Percentiles rank a stretch among this genome's conserved stretches.
Conservation (phyloP, 2,888 invertebrate species). For the Ennomos quercinarius region DNA sequence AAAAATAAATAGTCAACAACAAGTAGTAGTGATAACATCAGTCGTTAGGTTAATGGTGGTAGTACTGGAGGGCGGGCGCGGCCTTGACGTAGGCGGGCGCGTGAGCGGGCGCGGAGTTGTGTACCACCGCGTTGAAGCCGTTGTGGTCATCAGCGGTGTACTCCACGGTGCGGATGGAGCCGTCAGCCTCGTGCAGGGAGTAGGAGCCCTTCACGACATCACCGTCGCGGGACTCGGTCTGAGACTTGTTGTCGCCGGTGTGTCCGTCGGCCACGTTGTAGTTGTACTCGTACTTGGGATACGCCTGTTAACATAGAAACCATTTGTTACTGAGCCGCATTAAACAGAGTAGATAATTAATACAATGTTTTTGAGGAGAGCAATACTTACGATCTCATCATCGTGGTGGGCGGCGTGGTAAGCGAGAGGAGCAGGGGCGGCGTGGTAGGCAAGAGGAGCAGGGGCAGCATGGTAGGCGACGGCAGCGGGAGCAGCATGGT, state of each 20-base stretch:
- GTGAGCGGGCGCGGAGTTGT: slow-evolving; percentile 64
- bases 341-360: not conserved
- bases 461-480: slow-evolving; percentile 37
- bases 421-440: slow-evolving; percentile 43
- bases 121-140: slow-evolving; percentile 76
- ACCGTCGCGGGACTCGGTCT: slow-evolving; percentile 82
- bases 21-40: slow-evolving; percentile 19
- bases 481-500: slow-evolving; percentile 38
- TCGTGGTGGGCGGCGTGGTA: no score
- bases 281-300: slow-evolving; percentile 80
- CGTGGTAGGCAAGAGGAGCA: slow-evolving; percentile 53
- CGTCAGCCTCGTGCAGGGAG: slow-evolving; percentile 83
- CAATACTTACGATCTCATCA: slow-evolving; percentile 52
- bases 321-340: not conserved
- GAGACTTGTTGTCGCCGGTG: slow-evolving; percentile 85
- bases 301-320: slow-evolving; percentile 52
- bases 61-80: slow-evolving; percentile 63
- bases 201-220: slow-evolving; percentile 84
- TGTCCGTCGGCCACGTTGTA: slow-evolving; percentile 85
- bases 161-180: slow-evolving; percentile 83
- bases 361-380: not conserved
- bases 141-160: slow-evolving; percentile 83
- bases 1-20: slow-evolving; percentile 41
- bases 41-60: slow-evolving; percentile 55
- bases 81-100: slow-evolving; percentile 66